A percentile compares a stretch with the other conserved stretches of the same genome.
phyloP scores from a whole-genome alignment of 2,113 vertebrate genomes.

The Athene noctua region DNA sequence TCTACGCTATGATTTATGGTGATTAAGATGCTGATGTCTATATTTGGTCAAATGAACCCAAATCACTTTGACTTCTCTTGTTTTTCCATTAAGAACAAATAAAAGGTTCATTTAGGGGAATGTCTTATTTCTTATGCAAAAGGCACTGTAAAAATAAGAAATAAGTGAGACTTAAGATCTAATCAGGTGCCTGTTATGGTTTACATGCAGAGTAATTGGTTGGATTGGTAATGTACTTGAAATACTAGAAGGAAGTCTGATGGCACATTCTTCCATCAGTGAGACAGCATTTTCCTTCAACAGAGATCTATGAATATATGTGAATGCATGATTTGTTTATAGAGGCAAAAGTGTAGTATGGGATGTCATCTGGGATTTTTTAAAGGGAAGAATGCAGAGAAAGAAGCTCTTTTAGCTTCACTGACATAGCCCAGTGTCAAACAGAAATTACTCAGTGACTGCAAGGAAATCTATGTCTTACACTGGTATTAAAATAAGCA shows the following conservation, averaged over 20 bases:
- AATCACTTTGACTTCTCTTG: not conserved
- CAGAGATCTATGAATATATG: not conserved
- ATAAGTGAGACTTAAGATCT: not conserved
- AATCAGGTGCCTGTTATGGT: not conserved
- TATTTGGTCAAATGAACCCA: not conserved
- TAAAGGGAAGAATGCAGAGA: not conserved
- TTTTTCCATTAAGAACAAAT: not conserved
- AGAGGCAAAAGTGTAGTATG: constrained; percentile 14
- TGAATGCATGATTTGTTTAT: constrained; percentile 21
- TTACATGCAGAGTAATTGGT: not conserved
- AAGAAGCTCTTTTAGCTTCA: not conserved
- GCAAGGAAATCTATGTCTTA: not conserved
- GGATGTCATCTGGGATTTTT: not conserved
- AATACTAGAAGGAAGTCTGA: not conserved
- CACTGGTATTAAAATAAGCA: constrained; percentile 33
- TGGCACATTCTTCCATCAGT: not conserved
- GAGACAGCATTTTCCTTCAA: not conserved
- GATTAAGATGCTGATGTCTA: not conserved
- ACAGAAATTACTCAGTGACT: not conserved
- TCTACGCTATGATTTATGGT: not conserved
- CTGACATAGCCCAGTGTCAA: not conserved
- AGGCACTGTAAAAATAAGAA: not conserved
- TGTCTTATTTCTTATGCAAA: not conserved
- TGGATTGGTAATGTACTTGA: not conserved
- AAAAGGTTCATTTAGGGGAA: not conserved